Evolutionary conservation across 2,797 vertebrate genomes (phyloP).

Genomic region (Triplophysa yarkandensis): DNA sequence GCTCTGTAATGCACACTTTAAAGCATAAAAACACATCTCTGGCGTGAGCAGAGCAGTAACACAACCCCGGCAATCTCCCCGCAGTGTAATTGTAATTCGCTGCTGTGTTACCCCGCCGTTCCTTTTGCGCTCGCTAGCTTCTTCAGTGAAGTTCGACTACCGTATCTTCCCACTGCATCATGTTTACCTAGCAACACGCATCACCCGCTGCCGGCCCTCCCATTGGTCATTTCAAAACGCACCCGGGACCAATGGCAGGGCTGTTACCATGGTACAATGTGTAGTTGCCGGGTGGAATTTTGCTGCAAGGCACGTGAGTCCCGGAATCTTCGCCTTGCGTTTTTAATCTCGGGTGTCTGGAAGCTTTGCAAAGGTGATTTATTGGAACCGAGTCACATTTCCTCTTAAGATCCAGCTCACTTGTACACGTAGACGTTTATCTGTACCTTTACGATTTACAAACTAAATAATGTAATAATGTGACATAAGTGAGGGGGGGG

Average conservation of each 20-base stretch:
- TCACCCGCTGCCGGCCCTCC: constrained; percentile 84
- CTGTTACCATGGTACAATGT: constrained; percentile 93
- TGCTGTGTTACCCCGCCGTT: constrained; percentile 67
- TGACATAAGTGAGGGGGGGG: constrained; percentile 38
- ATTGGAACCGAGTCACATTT: constrained; percentile 70
- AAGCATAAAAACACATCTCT: constrained; percentile 20
- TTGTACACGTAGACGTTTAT: constrained; percentile 60
- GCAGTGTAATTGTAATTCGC: constrained; percentile 70
- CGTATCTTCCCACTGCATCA: constrained; percentile 88
- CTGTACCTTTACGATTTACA: constrained; percentile 48
- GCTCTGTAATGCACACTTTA: constrained; percentile 41
- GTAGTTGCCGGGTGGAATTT: constrained; percentile 88
- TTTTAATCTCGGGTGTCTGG: constrained; percentile 78
- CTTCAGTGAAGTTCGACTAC: constrained; percentile 84
- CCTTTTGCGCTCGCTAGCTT: constrained; percentile 66
- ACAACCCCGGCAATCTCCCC: constrained; percentile 60
- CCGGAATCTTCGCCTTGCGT: constrained; percentile 77
- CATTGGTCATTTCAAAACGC: constrained; percentile 88
- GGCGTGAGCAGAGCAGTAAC: constrained; percentile 58
- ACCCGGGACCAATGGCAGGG: constrained; percentile 83
- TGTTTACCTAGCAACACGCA: constrained; percentile 92
- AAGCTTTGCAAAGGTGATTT: constrained; percentile 75
- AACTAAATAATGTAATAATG: constrained; percentile 43
- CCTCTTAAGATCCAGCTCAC: constrained; percentile 56
- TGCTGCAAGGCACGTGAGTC: constrained; percentile 86